Percentiles rank a stretch among this genome's conserved stretches.
These are phyloP conservation scores for Drosophila seguyi DNA, from an alignment of 1,140 invertebrate species.

Conservation along the genomic window DNA sequence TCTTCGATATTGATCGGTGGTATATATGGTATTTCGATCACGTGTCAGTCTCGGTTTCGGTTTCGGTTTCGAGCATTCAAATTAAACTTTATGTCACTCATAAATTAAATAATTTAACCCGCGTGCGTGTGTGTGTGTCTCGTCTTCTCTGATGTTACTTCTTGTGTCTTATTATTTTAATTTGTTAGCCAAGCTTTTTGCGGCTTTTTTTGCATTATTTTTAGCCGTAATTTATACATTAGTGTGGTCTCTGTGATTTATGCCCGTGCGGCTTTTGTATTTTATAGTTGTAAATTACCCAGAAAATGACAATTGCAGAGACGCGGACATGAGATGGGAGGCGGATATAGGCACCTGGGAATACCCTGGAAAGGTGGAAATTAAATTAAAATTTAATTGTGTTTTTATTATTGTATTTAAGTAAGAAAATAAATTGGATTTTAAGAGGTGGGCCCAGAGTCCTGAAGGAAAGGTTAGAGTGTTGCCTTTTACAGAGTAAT, in stretches of 20 bases:
- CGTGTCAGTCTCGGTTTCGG: constrained; percentile 47
- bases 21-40: constrained; percentile 66
- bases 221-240: constrained; percentile 55
- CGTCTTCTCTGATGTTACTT: constrained; percentile 24
- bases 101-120: constrained; percentile 63
- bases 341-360: not conserved
- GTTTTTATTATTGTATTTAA: too few species aligned
- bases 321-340: not conserved
- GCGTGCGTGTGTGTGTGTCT: not conserved
- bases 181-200: constrained; percentile 7
- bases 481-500: too few species aligned
- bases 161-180: constrained; percentile 17
- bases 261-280: constrained; percentile 50
- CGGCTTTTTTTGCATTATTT: constrained; percentile 36
- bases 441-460: too few species aligned
- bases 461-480: too few species aligned
- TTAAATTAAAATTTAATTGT: not conserved
- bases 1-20: not conserved
- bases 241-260: constrained; percentile 61
- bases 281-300: constrained; percentile 48
- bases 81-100: constrained; percentile 79
- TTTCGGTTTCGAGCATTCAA: constrained; percentile 61
- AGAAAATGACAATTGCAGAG: constrained; percentile 47
- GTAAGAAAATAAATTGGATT: too few species aligned
- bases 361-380: not conserved